Evolutionary conservation across 2,888 invertebrate genomes (phyloP), one percentile per base, ranked within the genome.

Genomic region (Leptogaster cylindrica): DNA sequence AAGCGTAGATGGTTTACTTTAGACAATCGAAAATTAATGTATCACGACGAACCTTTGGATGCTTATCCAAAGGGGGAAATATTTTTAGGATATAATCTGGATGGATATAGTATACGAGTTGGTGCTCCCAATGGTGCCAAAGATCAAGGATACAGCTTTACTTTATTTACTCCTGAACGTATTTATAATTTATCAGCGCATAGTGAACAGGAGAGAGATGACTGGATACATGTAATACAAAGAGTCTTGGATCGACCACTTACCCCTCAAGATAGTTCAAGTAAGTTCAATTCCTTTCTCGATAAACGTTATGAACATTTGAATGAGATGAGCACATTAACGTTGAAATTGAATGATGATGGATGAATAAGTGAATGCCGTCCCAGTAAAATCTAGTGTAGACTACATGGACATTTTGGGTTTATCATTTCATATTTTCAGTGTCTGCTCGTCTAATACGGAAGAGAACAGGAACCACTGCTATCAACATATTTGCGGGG

Each of bases 1-100:
- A 88, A 91, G 72, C 88, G 90, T 73, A 72, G 95, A 51, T 95
- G 95, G 95, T 94, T 94, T 78, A 93, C 93, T 0, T 79, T 95
- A 44, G 94, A 94, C 74, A 89, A 91, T 74, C 85, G 95, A 71
- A 94, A 93, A 78, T 83, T 95, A n/a, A 94, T 94, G 93, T 95
- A 95, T 76, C 92, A 93, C 75, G 91, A 93, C 76, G 92, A 93
- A 75, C 90, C 91, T 1, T 81, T 94, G 78, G 92, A 93, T 76
- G 91, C 94, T 2, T 90, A 91, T 82, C 93, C 95, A 0, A 94
- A 93, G 81, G 94, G 94, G 52, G 94, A 95, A 83, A 91, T 95
- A 73, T 94, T 93, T 80, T 82, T 95, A 72, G 93, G 94, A 77
- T 78, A 84, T 68, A 71, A 68, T 65, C 70, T 89, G 70, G 90